These are phyloP conservation scores for Bungarus multicinctus DNA, from an alignment of 2,113 vertebrate genomes.

Conservation along the genomic window DNA sequence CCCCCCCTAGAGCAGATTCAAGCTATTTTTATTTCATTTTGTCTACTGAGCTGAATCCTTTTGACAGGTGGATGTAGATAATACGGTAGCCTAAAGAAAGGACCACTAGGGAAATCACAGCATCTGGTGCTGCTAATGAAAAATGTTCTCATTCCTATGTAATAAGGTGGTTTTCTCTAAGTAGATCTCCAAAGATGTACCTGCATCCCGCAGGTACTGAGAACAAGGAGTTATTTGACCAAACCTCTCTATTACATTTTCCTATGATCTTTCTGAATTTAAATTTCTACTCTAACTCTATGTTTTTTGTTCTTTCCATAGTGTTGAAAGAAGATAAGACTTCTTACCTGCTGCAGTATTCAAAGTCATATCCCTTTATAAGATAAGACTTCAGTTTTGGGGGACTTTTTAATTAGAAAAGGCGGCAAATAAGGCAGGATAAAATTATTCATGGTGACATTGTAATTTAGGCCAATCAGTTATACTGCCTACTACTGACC, in stretches of 20 bases:
- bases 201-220: not conserved
- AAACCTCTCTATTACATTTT: not conserved
- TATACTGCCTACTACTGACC: not conserved
- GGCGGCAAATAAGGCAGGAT: not conserved
- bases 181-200: accelerated
- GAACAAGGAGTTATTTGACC: not conserved
- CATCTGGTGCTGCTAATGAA: constrained; percentile 31
- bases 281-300: not conserved
- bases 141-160: not conserved
- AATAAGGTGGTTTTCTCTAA: not conserved
- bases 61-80: constrained; percentile 32
- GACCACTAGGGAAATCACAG: not conserved
- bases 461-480: not conserved
- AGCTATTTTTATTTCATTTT: constrained; percentile 2
- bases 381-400: not conserved
- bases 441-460: not conserved
- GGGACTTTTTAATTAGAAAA: not conserved
- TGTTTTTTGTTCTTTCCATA: not conserved
- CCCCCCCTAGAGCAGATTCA: not conserved
- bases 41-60: constrained; percentile 17
- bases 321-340: not conserved
- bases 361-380: not conserved
- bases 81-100: not conserved
- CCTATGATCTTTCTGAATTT: not conserved
- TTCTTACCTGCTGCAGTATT: not conserved